phyloP scores from a whole-genome alignment of 2,113 vertebrate species.

The Megaleporinus macrocephalus region DNA sequence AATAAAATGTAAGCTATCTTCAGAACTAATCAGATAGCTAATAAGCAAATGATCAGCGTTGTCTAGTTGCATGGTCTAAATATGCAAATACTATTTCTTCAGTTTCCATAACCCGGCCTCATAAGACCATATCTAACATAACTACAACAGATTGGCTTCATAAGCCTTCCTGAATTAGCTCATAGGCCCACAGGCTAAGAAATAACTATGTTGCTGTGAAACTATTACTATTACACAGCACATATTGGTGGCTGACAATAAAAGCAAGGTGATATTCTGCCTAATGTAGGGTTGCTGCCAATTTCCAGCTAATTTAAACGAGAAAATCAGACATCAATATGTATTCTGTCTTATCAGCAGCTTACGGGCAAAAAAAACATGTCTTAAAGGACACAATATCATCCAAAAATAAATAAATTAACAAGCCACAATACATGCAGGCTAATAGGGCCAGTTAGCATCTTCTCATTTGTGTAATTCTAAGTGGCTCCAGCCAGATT shows the following conservation, averaged over 20 bases:
- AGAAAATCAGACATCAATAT: slow-evolving; percentile 3
- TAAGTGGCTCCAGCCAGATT: background rate
- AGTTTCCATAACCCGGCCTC: background rate
- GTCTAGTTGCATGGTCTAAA: background rate
- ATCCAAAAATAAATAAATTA: background rate
- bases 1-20: background rate
- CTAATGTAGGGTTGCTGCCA: slow-evolving; percentile 15
- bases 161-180: slow-evolving; percentile 5
- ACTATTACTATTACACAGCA: background rate
- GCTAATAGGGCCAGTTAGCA: background rate
- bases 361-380: background rate
- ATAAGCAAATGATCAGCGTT: background rate
- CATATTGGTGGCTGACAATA: slow-evolving; percentile 20
- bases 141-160: slow-evolving; percentile 13
- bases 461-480: background rate
- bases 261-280: slow-evolving; percentile 17
- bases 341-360: background rate
- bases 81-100: background rate
- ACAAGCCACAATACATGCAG: background rate
- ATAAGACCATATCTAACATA: background rate
- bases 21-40: background rate
- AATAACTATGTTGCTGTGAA: background rate
- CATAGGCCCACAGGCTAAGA: slow-evolving; percentile 10
- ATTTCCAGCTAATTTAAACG: slow-evolving; percentile 15
- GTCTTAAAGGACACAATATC: background rate